These are phyloP conservation scores for Carposina sasakii DNA, from an alignment of 1,140 invertebrate genomes.

Conservation along the genomic window DNA sequence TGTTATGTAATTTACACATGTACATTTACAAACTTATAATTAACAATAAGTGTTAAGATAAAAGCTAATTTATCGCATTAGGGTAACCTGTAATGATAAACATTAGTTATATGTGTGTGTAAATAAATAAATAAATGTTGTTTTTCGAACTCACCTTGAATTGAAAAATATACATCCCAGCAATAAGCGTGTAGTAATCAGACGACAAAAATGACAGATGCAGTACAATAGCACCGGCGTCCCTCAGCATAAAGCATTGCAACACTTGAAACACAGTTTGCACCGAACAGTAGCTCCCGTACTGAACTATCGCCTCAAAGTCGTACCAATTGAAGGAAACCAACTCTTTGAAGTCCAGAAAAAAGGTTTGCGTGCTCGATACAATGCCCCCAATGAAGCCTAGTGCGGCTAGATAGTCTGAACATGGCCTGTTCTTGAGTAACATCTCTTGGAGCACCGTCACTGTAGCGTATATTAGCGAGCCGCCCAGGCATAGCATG, in stretches of 20 bases:
- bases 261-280: slow-evolving; percentile 87
- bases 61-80: too few species aligned
- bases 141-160: slow-evolving; percentile 79
- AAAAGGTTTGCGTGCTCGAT: slow-evolving; percentile 82
- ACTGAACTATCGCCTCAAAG: slow-evolving; percentile 59
- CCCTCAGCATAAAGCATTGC: slow-evolving; percentile 82
- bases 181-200: slow-evolving; percentile 89
- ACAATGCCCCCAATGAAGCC: slow-evolving; percentile 88
- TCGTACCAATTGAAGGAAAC: slow-evolving; percentile 75
- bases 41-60: too few species aligned
- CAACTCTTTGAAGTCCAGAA: slow-evolving; percentile 62
- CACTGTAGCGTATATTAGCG: slow-evolving; percentile 85
- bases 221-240: slow-evolving; percentile 86
- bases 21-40: too few species aligned
- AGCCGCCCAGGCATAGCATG: slow-evolving; percentile 87
- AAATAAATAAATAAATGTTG: slow-evolving; percentile 21
- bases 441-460: slow-evolving; percentile 89
- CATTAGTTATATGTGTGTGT: not conserved
- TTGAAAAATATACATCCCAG: slow-evolving; percentile 86
- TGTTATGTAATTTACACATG: too few species aligned
- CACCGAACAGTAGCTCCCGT: slow-evolving; percentile 54
- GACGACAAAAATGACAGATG: slow-evolving; percentile 88
- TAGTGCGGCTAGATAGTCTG: slow-evolving; percentile 90
- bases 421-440: slow-evolving; percentile 84
- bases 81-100: too few species aligned